Base-by-base conservation (phyloP, 2,113 vertebrate genomes). In the Catagonus wagneri region DNA sequence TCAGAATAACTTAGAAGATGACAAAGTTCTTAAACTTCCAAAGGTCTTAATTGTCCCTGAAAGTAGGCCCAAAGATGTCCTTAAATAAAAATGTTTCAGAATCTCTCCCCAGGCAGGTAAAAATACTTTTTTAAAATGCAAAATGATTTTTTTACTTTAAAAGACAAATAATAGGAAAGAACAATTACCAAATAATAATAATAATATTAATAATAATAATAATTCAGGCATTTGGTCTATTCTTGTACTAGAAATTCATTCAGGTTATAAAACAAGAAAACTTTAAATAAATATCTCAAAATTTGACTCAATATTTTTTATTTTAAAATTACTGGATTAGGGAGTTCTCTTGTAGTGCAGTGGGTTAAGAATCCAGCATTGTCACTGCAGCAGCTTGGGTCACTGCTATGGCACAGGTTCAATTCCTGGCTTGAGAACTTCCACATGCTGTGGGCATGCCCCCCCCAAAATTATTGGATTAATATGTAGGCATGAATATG, bases 1-100 rank as follows among this genome's bases (percentile, higher is more conserved):
- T 52, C 36, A 72, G 68, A 87, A 36, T 75, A 60, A 84, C 5
- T 83, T n/a, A 61, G 3, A 83, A 81, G 15, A 69, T 7, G 79
- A 12, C 74, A 93, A 84, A 92, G 44, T 66, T 56, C 36, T 76
- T 52, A 39, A 95, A 75, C 15, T 76, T 93, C 44, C 15, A 78
- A 83, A 71, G 32, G 12, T 63, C 50, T 91, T 65, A 58, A n/a
- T n/a, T 36, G 6, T 66, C 32, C 15, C 22, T 44, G n/a, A 83
- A 87, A 93, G 32, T 80, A 94, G 2, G 32, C 19, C 13, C 61
- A 44, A 85, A 61, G 5, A 2, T 69, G 3, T 75, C 56, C 23
- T 69, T 69, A 15, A 32, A 63, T 60, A 44, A 12, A 84, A 1
- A 36, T 50, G 4, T 81, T 4, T 76, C 66, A 87, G 61, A 74